Base-by-base conservation (phyloP, 1,140 invertebrate species). In the Rhopalosiphum maidis region DNA sequence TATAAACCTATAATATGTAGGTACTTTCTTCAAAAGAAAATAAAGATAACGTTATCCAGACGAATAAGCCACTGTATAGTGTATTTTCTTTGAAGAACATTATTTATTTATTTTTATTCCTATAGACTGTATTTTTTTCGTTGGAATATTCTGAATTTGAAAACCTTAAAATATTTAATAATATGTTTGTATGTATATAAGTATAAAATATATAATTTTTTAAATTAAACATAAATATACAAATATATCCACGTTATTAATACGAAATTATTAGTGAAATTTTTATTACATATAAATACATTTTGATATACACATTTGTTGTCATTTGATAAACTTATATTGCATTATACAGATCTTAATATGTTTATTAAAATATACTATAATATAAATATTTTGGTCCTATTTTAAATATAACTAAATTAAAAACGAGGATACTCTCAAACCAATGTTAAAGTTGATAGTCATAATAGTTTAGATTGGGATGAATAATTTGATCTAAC, bases 1-100 rank as follows among this genome's bases (percentile, higher is more conserved):
- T 18, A 88, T 88, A 35, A 88, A 51, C 43, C 46, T 46, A 35
- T 48, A n/a, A 88, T 88, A 88, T 35, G 43, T 88, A 88, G 46
- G 46, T 88, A 51, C n/a, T 88, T n/a, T 35, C n/a, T 88, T 88
- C 86, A 88, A 88, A 88, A 48, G 86, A 88, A 46, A 88, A 88
- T 88, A 51, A 18, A 88, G 46, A 88, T 51, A 48, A 51, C 30
- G 46, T 88, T 88, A 88, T n/a, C 25, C 86, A n/a, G 86, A 88
- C 85, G 41, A 35, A 46, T 46, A 46, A 86, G 9, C 83, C 83
- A 86, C 25, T 48, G 30, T 51, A 88, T 41, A 88, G 46, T 30
- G n/a, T n/a, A 51, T 88, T 88, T 88, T 48, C 86, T 88, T 88
- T 51, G 86, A 85, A 85, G 37, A 88, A 51, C 22, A 51, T 43